These are phyloP conservation scores for Delichon dasypus DNA, from an alignment of 2,797 vertebrate species.

Conservation along the genomic window DNA sequence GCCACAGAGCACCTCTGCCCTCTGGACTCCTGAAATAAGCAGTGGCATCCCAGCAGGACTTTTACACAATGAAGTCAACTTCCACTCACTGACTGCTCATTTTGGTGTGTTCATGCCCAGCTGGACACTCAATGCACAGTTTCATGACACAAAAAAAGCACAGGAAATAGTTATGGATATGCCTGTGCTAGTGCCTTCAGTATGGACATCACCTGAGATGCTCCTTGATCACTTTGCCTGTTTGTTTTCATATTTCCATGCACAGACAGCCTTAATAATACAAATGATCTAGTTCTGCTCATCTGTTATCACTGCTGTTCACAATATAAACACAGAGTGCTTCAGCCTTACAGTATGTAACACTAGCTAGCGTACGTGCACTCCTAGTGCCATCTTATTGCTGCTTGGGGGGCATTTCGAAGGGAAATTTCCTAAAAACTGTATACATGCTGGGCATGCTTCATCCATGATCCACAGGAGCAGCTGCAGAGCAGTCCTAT, in stretches of 20 bases:
- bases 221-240: background rate
- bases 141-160: background rate
- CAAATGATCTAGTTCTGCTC: background rate
- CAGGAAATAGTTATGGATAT: background rate
- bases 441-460: too few species aligned
- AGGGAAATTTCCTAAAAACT: background rate
- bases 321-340: background rate
- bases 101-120: background rate
- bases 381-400: background rate
- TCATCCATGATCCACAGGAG: background rate
- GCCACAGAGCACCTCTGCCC: background rate
- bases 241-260: background rate
- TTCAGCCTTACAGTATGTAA: background rate
- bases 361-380: too few species aligned
- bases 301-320: background rate
- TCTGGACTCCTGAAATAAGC: background rate
- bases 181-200: background rate
- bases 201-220: background rate
- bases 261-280: background rate
- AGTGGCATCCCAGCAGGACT: background rate
- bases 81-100: accelerated
- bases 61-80: background rate
- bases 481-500: background rate
- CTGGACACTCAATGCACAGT: background rate
- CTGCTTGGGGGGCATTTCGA: background rate